Evolutionary conservation across 2,888 invertebrate genomes (phyloP).

Genomic region (Argyresthia goedartella): DNA sequence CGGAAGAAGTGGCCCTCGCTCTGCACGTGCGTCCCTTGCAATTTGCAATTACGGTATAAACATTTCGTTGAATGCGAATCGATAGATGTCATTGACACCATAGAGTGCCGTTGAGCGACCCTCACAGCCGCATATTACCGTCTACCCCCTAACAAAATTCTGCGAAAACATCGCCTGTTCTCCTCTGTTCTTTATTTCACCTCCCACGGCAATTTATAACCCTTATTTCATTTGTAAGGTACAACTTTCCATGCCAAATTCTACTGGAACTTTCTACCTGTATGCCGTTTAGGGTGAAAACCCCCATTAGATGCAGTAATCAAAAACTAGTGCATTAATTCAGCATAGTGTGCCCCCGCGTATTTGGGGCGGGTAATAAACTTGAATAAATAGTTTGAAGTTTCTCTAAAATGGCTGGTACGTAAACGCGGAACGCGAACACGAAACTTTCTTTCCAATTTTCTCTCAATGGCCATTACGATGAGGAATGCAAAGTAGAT

Average conservation of each 20-base stretch:
- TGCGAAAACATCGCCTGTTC: conserved; percentile 44
- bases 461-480: conserved; percentile 69
- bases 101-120: conserved; percentile 53
- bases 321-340: neutral
- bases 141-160: conserved; percentile 39
- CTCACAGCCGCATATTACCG: conserved; percentile 42
- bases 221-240: conserved; percentile 5
- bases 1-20: neutral
- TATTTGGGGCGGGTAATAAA: neutral
- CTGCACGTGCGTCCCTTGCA: conserved; percentile 13
- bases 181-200: conserved; percentile 43
- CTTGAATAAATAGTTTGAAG: conserved; percentile 14
- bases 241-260: conserved; percentile 1
- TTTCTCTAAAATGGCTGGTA: conserved; percentile 30
- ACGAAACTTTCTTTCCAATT: conserved; percentile 67
- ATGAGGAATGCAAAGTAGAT: conserved; percentile 70
- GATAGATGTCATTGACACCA: conserved; percentile 67
- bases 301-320: neutral
- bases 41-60: conserved; percentile 49
- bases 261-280: neutral
- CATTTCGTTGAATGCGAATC: conserved; percentile 55
- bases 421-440: conserved; percentile 44
- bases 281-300: neutral
- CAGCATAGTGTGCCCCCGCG: neutral
- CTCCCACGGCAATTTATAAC: conserved; percentile 24